Percentiles rank a stretch among this genome's conserved stretches.
Conservation (phyloP, 2,888 invertebrate genomes). For the Leucozona laternaria region DNA sequence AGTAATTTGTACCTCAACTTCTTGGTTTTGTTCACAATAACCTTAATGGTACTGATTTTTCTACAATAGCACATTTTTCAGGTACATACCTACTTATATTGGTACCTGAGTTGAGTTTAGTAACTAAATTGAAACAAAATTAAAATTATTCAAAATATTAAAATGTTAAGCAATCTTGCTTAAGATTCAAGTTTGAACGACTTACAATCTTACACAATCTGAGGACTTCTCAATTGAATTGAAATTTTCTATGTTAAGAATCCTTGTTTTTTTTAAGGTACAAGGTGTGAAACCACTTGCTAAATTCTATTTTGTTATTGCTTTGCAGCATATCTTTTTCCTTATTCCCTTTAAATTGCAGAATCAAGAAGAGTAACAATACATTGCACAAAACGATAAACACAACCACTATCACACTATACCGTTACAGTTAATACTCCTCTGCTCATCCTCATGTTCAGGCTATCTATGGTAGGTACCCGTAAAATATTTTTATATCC, state of each 20-base stretch:
- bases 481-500: constrained; percentile 41
- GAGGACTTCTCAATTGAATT: neutral
- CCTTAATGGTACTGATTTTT: no score
- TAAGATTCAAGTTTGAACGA: no score
- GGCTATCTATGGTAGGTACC: constrained; percentile 4
- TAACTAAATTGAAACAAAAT: no score
- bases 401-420: constrained; percentile 13
- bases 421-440: neutral
- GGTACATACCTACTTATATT: no score
- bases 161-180: neutral
- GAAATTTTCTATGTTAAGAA: neutral
- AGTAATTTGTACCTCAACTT: no score
- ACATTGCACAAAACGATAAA: constrained; percentile 23
- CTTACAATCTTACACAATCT: neutral
- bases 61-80: no score
- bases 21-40: no score
- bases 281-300: constrained; percentile 18
- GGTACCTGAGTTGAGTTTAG: no score
- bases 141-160: no score
- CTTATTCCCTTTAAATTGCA: constrained; percentile 2
- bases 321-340: neutral
- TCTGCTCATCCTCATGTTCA: no score
- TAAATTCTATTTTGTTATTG: neutral
- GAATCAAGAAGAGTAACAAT: neutral
- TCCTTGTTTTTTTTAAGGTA: neutral